Base-by-base conservation (phyloP, 2,113 vertebrate species). In the Sebastes fasciatus region DNA sequence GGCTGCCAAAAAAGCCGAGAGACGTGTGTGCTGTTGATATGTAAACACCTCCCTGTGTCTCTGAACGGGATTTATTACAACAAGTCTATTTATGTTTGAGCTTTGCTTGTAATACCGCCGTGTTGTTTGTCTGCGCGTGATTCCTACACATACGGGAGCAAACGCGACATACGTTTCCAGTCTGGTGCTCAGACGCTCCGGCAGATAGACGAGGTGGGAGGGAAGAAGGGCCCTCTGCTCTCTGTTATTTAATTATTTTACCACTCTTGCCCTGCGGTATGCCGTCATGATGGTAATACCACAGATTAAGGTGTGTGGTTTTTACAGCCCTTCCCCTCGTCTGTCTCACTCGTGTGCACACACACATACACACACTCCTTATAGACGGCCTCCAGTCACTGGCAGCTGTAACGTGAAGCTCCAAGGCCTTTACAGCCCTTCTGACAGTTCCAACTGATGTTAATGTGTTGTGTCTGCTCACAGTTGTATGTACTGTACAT, bases 221-320 rank as follows among this genome's bases (percentile, higher is more conserved):
- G 86, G 83, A 34, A 74, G 45, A 63, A 70, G 46, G 74, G 72
- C 69, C 57, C 74, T 60, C 63, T 55, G 17, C 85, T 55, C 85
- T 52, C 70, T 91, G 65, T 92, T 93, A 91, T 93, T 94, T 92
- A 91, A 94, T 94, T 93, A 92, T 95, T 95, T 93, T 92, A 90
- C 83, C 86, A 80, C 89, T 89, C 90, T 84, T 89, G 91, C 92
- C 94, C 91, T 91, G 86, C 82, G 92, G 92, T 88, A 67, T 80
- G 84, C 83, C 84, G 80, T 90, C 90, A 91, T 90, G 78, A 93
- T 62, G 89, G 79, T 94, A 91, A 93, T 93, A 92, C 90, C 91
- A 89, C 87, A 94, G 90, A 93, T 94, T 94, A 94, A 95, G 91
- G 92, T 93, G 89, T 94, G 93, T 87, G 93, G 89, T 86, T 93